Base-by-base conservation (phyloP, 2,888 invertebrate genomes). In the Lamproptera curius region DNA sequence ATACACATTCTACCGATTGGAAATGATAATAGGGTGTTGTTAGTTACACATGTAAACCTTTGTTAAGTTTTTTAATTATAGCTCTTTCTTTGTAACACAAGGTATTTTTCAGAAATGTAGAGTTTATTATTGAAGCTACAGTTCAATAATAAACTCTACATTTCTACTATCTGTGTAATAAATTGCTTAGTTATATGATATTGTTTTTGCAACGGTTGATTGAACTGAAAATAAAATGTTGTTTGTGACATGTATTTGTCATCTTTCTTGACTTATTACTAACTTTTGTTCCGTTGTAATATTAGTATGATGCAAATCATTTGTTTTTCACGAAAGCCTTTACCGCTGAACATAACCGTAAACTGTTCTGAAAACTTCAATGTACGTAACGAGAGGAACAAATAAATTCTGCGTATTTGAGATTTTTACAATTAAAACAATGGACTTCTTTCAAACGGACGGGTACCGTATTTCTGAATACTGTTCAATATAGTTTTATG, bases 181-280 rank as follows among this genome's bases (percentile, higher is more conserved):
- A n/a, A n/a, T n/a, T n/a, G n/a, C n/a, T n/a, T n/a, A n/a, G n/a
- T n/a, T n/a, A n/a, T n/a, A n/a, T n/a, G n/a, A n/a, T n/a, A n/a
- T n/a, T n/a, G n/a, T n/a, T n/a, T n/a, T n/a, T n/a, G n/a, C n/a
- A n/a, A n/a, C n/a, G n/a, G n/a, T n/a, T n/a, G n/a, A n/a, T n/a
- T n/a, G n/a, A n/a, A n/a, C n/a, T n/a, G n/a, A n/a, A n/a, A n/a
- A n/a, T n/a, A n/a, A n/a, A n/a, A n/a, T n/a, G n/a, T n/a, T n/a
- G n/a, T n/a, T n/a, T 55, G 56, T 56, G 58, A 65, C 77, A 77
- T 75, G 78, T 78, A 75, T 67, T 44, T 38, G 42, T 42, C 46
- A 44, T 51, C 45, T 57, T 51, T 44, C 37, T 45, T 42, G 20
- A 37, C 20, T 39, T 13, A 33, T 54, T 56, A 57, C 58, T 54